Percentiles rank a stretch among this genome's conserved stretches.
Conservation (phyloP, 1,140 invertebrate genomes). For the Drosophila arawakana region DNA sequence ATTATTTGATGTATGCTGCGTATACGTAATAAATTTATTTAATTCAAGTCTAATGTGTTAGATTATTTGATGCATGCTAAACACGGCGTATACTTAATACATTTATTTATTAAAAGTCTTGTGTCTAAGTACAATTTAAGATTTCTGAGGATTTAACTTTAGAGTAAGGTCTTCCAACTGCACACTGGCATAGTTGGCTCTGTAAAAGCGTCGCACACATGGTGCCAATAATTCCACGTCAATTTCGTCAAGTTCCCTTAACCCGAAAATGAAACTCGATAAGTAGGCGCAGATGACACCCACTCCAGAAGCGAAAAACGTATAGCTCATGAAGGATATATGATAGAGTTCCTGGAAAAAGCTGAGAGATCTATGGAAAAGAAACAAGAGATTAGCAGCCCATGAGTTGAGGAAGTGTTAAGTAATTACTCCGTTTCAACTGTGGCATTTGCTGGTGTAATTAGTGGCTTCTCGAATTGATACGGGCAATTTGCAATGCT, state of each 20-base stretch:
- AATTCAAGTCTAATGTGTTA: constrained; percentile 18
- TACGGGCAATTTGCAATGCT: constrained; percentile 88
- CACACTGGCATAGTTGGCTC: constrained; percentile 54
- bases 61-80: constrained; percentile 7
- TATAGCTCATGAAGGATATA: constrained; percentile 71
- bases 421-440: constrained; percentile 48
- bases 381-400: background rate
- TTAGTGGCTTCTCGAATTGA: constrained; percentile 54
- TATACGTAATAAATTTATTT: constrained; percentile 30
- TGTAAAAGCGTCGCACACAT: constrained; percentile 53
- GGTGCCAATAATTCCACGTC: constrained; percentile 66
- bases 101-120: constrained; percentile 32
- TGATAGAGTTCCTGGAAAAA: constrained; percentile 67
- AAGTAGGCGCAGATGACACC: constrained; percentile 44
- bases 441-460: constrained; percentile 84
- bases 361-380: constrained; percentile 44
- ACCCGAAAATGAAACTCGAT: constrained; percentile 57
- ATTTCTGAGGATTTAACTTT: constrained; percentile 38
- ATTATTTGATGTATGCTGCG: background rate
- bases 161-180: constrained; percentile 48
- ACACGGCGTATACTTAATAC: constrained; percentile 30
- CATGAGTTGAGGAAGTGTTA: background rate
- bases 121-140: constrained; percentile 40
- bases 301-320: constrained; percentile 39
- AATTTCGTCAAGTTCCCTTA: constrained; percentile 53